phyloP scores from a whole-genome alignment of 2,797 vertebrate species.

The Remorina albescens region DNA sequence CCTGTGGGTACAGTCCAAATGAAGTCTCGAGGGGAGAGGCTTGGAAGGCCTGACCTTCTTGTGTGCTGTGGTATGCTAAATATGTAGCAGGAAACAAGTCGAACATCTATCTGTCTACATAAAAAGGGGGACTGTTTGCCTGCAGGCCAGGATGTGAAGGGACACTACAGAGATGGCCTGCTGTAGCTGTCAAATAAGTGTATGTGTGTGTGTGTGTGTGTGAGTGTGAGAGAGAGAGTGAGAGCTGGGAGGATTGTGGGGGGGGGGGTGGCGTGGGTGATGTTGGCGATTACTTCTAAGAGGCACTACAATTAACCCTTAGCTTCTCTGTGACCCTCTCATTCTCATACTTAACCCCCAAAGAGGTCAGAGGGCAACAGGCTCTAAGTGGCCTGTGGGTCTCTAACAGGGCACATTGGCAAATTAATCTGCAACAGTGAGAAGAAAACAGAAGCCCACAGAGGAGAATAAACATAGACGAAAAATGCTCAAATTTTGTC shows the following conservation, averaged over 20 bases:
- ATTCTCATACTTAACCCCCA: conserved; percentile 79
- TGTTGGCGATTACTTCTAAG: conserved; percentile 81
- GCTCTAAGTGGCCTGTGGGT: conserved; percentile 75
- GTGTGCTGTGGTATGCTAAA: conserved; percentile 76
- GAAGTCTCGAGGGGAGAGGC: conserved; percentile 46
- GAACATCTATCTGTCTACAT: conserved; percentile 72
- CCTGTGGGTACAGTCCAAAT: conserved; percentile 56
- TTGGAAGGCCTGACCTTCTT: conserved; percentile 77
- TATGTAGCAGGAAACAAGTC: conserved; percentile 78
- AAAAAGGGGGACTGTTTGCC: conserved; percentile 73
- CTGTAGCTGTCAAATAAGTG: conserved; percentile 43
- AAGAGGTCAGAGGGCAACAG: conserved; percentile 68
- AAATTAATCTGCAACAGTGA: conserved; percentile 66
- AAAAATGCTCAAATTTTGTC: neutral
- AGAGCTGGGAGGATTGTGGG: conserved; percentile 1
- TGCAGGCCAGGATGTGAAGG: conserved; percentile 68
- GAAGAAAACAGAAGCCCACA: conserved; percentile 50
- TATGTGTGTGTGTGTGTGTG: too few relatives aligned
- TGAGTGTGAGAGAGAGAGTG: too few relatives aligned
- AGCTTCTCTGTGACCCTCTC: conserved; percentile 73
- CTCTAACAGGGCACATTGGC: conserved; percentile 55
- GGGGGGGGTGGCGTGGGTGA: conserved; percentile 58
- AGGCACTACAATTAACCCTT: conserved; percentile 82
- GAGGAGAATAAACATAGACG: conserved; percentile 11
- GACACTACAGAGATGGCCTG: conserved; percentile 46